phyloP scores from a whole-genome alignment of 1,140 invertebrate genomes.

The Pantala flavescens region DNA sequence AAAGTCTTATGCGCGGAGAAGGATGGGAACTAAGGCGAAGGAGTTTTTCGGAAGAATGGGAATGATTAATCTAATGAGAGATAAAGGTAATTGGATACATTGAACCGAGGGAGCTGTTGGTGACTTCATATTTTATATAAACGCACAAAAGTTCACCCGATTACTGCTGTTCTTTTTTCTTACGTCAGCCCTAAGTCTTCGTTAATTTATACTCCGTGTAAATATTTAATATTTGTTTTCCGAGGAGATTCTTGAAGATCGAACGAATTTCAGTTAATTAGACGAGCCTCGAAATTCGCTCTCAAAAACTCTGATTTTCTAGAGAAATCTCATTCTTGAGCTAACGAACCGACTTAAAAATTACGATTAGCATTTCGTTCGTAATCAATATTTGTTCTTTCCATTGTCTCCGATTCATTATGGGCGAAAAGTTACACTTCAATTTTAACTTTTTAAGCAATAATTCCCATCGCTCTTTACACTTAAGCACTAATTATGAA shows the following conservation, averaged over 20 bases:
- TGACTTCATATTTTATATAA: constrained; percentile 1
- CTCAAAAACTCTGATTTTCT: too few species aligned
- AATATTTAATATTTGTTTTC: neutral
- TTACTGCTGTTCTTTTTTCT: neutral
- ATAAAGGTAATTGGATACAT: constrained; percentile 10
- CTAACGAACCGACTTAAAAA: too few species aligned
- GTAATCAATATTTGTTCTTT: too few species aligned
- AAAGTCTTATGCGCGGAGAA: neutral
- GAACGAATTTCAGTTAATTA: neutral
- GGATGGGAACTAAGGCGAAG: neutral
- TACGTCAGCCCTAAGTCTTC: neutral
- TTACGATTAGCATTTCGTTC: too few species aligned
- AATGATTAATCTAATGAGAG: constrained; percentile 10
- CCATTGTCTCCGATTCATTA: too few species aligned
- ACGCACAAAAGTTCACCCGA: neutral
- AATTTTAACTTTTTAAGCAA: too few species aligned
- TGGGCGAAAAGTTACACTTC: too few species aligned
- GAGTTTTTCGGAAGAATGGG: neutral
- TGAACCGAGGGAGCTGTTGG: neutral
- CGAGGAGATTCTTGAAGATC: neutral
- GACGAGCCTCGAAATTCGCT: too few species aligned
- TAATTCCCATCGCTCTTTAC: too few species aligned
- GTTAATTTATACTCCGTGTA: neutral
- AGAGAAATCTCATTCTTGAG: too few species aligned
- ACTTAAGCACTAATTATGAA: too few species aligned